Evolutionary conservation across 2,888 invertebrate species (phyloP), one percentile per base, ranked within the genome.

Genomic region (Idaea straminata): DNA sequence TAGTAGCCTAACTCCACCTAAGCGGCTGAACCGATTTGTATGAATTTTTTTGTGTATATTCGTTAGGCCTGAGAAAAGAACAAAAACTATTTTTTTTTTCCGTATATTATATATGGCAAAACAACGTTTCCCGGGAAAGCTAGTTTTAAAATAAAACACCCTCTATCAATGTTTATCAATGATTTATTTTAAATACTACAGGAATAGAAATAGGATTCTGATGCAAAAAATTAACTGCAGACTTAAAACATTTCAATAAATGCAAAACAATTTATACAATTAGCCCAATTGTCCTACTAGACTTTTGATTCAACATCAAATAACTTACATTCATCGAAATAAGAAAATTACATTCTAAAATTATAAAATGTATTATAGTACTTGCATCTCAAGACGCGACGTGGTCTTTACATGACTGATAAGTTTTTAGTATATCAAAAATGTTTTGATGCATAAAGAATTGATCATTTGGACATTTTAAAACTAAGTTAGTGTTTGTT

Each of bases 161-260:
- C 25, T 25, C 25, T 25, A 57, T 66, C 61, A 62, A 58, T 5
- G 35, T 66, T 68, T 68, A 68, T 64, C 64, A 57, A 61, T 61
- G 16, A 61, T 35, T 35, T 34, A 16, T 34, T 34, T 36, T 63
- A 36, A 38, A 64, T 67, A 67, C 62, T 62, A 15, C 38, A 63
- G 62, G 59, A 16, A 64, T 47, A 47, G 47, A 10, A 7, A 47
- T 47, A 47, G 47, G 47, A 47, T 47, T 13, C 47, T 47, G 47
- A 47, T 10, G 47, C 47, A 47, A 47, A 47, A 47, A 47, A 47
- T 10, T 47, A 47, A 13, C 13, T 13, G 10, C 47, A 47, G 47
- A 47, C 47, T 47, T 47, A 4, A 47, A 47, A 47, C 47, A 47
- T 47, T 47, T 47, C 47, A 47, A 47, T 47, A 47, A 47, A 47